These are phyloP conservation scores for Steatornis caripensis DNA, from an alignment of 2,113 vertebrate genomes.

Conservation along the genomic window DNA sequence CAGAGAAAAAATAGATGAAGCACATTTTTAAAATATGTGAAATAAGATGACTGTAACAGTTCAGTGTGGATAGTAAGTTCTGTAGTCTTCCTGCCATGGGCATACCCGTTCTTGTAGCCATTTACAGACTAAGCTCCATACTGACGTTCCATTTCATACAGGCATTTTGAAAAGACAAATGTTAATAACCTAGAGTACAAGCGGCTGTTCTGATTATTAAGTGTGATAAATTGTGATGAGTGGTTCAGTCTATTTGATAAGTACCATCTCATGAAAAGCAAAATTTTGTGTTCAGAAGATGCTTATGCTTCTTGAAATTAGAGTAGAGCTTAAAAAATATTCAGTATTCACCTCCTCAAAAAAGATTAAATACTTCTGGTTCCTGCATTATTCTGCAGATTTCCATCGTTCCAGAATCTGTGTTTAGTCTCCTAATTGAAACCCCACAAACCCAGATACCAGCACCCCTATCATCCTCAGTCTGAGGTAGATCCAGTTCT, in stretches of 20 bases:
- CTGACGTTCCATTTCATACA: not conserved
- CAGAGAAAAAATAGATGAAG: not conserved
- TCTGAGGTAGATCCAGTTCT: not conserved
- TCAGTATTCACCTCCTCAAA: rapidly evolving
- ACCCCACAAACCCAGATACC: not conserved
- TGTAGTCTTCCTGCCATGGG: not conserved
- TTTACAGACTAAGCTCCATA: not conserved
- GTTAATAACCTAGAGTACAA: not conserved
- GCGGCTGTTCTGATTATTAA: not conserved
- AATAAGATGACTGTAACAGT: not conserved
- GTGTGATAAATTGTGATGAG: not conserved
- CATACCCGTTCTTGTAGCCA: not conserved
- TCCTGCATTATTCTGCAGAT: not conserved
- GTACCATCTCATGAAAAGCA: not conserved
- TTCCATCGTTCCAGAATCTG: not conserved
- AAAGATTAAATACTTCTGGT: not conserved
- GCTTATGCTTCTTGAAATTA: not conserved
- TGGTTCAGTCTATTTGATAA: not conserved
- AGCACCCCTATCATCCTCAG: not conserved
- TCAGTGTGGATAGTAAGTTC: not conserved
- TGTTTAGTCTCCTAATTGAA: not conserved
- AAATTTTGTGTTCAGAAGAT: not conserved
- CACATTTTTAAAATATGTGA: not conserved
- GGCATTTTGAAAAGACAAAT: not conserved
- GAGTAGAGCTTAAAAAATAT: not conserved